phyloP scores from a whole-genome alignment of 2,113 vertebrate genomes.

The Heterotilapia buettikoferi region DNA sequence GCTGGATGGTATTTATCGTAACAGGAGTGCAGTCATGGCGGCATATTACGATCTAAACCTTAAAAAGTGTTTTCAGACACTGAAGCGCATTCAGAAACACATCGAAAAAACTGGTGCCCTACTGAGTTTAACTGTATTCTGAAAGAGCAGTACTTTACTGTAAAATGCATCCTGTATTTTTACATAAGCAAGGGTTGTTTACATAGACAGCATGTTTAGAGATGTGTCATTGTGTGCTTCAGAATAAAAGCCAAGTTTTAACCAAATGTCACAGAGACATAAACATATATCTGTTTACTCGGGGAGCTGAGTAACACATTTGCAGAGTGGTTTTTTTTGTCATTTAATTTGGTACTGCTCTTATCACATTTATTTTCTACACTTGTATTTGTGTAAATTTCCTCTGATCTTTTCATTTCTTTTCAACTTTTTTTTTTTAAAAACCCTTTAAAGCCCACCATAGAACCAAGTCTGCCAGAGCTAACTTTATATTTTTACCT shows the following conservation, averaged over 20 bases:
- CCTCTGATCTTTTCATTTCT: neutral
- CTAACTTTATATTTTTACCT: rapidly evolving
- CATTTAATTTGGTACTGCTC: neutral
- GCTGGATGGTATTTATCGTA: neutral
- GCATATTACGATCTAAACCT: rapidly evolving
- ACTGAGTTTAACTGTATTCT: neutral
- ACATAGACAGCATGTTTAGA: neutral
- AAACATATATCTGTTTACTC: neutral
- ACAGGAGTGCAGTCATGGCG: neutral
- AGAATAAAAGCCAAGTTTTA: neutral
- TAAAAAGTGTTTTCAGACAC: neutral
- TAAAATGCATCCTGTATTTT: neutral
- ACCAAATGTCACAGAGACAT: neutral
- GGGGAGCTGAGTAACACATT: neutral
- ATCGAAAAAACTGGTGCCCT: neutral
- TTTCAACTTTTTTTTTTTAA: neutral
- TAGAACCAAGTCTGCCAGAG: neutral
- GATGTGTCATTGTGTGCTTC: neutral
- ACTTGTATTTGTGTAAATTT: neutral
- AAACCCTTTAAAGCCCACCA: neutral
- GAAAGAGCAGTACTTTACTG: neutral
- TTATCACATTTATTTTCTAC: neutral
- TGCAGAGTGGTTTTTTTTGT: neutral
- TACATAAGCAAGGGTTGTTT: neutral
- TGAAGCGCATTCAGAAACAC: neutral